Base-by-base conservation (phyloP, 2,888 invertebrate species). In the Molorchus minor region DNA sequence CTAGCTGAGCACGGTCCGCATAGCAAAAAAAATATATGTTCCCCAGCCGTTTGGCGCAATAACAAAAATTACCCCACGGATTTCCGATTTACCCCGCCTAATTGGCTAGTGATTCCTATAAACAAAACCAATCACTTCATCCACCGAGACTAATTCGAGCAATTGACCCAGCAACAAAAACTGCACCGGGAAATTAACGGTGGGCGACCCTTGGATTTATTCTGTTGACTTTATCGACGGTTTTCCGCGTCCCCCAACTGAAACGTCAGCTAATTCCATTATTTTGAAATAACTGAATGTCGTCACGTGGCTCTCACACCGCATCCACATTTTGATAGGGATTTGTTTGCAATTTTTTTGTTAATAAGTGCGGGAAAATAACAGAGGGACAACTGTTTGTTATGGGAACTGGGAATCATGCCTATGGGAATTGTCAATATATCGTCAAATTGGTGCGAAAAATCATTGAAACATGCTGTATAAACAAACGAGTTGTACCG, bases 71-170 rank as follows among this genome's bases (percentile, higher is more conserved):
- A 49, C 12, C 25, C 41, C 33, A 30, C 51, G 41, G 20, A 33
- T 36, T 21, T 55, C 36, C 59, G 49, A 49, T 44, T 59, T 59
- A 56, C 56, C 53, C 47, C 51, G 3, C 35, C 56, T 61, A 64
- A 64, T 58, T 64, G 64, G 58, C 44, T 30, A 43, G 44, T 43
- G 64, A 57, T 54, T 54, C 61, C 60, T 41, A 65, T 69, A 64
- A 62, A 67, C 67, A 69, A 67, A 69, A 62, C 63, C 64, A 60
- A 65, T 67, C 64, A 62, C 62, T 69, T 64, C 58, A 67, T 68
- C 66, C n/a, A 62, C 52, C 54, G 55, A 54, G 40, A 43, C 46
- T 58, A 58, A 58, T 58, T 46, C 47, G 58, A 29, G 54, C 54
- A 58, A 58, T 58, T 54, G 58, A 54, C 41, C 58, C 29, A 43